These are phyloP conservation scores for Neocrepidodera transversa DNA, from an alignment of 2,888 invertebrate species.

Conservation along the genomic window DNA sequence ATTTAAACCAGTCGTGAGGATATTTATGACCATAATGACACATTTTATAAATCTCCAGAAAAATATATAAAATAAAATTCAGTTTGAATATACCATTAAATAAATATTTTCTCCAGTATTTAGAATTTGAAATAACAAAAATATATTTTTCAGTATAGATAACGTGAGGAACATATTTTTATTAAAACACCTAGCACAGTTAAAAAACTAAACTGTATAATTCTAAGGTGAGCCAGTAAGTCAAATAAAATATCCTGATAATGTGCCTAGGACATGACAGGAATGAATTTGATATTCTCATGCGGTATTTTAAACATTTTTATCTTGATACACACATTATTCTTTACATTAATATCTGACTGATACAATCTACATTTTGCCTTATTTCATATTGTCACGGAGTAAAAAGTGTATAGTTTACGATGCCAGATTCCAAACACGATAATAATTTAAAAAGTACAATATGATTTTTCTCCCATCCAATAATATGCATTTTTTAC, in stretches of 20 bases:
- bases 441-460: conserved; percentile 1
- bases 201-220: background rate
- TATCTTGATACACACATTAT: conserved; percentile 21
- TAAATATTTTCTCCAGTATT: no score
- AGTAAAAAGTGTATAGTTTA: conserved; percentile 5
- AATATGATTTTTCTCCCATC: conserved; percentile 6
- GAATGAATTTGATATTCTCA: conserved; percentile 22
- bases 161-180: no score
- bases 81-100: no score
- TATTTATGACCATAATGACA: no score
- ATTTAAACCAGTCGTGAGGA: no score
- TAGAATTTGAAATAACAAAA: no score
- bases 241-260: conserved; percentile 12
- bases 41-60: no score
- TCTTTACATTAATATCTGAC: conserved; percentile 23
- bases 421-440: conserved; percentile 7
- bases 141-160: no score
- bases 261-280: conserved; percentile 14
- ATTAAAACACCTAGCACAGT: no score
- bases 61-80: no score
- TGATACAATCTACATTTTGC: conserved; percentile 15
- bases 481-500: background rate
- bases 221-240: conserved; percentile 58
- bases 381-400: conserved; percentile 20
- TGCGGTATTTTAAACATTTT: conserved; percentile 21